phyloP scores from a whole-genome alignment of 2,113 vertebrate genomes.

The Aegithalos caudatus region DNA sequence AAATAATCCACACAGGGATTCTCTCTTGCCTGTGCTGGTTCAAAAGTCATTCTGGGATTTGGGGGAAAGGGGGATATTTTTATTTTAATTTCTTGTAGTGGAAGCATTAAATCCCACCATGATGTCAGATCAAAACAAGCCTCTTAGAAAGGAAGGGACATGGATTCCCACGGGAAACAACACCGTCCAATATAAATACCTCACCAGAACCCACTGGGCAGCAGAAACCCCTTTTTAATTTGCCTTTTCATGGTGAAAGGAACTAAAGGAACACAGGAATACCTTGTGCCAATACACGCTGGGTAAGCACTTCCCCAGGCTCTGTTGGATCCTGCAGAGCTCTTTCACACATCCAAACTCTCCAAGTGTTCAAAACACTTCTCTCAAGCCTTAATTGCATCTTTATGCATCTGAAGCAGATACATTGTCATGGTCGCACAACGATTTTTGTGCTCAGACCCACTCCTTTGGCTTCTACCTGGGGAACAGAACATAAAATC shows the following conservation, averaged over 20 bases:
- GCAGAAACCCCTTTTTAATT: neutral
- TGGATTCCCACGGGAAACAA: neutral
- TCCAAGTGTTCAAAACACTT: neutral
- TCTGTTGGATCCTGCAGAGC: neutral
- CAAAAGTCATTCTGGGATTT: neutral
- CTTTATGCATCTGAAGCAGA: neutral
- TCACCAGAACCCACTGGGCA: neutral
- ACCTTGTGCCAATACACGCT: neutral
- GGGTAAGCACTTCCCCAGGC: neutral
- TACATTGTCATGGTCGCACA: rapidly evolving
- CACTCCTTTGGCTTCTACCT: neutral
- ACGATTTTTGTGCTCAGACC: neutral
- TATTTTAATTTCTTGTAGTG: neutral
- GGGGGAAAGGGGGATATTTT: neutral
- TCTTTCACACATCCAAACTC: neutral
- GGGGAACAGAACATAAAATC: neutral
- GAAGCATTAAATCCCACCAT: neutral
- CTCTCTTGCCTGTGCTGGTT: neutral
- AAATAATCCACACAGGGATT: neutral
- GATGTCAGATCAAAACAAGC: neutral
- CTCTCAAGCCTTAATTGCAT: neutral
- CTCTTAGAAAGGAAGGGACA: neutral
- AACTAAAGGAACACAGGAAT: neutral
- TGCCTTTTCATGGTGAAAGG: neutral
- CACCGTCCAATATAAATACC: neutral